Evolutionary conservation across 2,113 vertebrate genomes (phyloP).

Genomic region (Hirundichthys speculiger): DNA sequence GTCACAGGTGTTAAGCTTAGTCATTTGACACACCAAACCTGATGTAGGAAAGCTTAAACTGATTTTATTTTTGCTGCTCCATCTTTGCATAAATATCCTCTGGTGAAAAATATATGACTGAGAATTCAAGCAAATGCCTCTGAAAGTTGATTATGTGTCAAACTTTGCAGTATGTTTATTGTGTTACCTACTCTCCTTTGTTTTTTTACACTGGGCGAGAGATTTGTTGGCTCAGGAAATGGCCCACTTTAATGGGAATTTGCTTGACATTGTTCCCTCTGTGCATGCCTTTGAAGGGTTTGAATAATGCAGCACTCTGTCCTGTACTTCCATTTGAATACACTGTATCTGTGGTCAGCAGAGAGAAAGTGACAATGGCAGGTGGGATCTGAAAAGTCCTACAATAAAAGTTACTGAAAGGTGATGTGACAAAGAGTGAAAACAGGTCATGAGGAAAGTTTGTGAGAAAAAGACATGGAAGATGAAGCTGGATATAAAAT

Average conservation of each 20-base stretch:
- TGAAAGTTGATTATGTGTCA: too few relatives aligned
- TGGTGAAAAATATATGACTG: neutral
- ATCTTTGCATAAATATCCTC: neutral
- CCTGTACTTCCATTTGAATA: slow-evolving; percentile 50
- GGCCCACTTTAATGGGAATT: slow-evolving; percentile 49
- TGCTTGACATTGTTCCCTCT: slow-evolving; percentile 41
- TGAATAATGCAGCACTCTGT: slow-evolving; percentile 59
- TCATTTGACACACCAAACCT: neutral
- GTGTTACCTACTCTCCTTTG: slow-evolving; percentile 2
- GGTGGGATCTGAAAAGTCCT: slow-evolving; percentile 16
- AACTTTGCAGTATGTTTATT: neutral
- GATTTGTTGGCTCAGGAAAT: slow-evolving; percentile 49
- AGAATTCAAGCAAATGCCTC: neutral
- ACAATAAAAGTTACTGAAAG: slow-evolving; percentile 25
- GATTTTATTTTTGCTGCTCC: neutral
- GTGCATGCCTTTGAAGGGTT: slow-evolving; percentile 21
- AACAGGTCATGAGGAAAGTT: slow-evolving; percentile 6
- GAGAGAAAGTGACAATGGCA: slow-evolving; percentile 43
- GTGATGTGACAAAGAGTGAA: slow-evolving; percentile 33
- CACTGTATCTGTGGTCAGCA: slow-evolving; percentile 54
- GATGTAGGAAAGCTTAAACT: neutral
- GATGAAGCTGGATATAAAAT: slow-evolving; percentile 28
- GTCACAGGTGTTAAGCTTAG: slow-evolving; percentile 18
- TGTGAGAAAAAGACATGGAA: slow-evolving; percentile 4
- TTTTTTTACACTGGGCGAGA: slow-evolving; percentile 5